phyloP scores from a whole-genome alignment of 2,113 vertebrate species.

The Xenus cinereus region DNA sequence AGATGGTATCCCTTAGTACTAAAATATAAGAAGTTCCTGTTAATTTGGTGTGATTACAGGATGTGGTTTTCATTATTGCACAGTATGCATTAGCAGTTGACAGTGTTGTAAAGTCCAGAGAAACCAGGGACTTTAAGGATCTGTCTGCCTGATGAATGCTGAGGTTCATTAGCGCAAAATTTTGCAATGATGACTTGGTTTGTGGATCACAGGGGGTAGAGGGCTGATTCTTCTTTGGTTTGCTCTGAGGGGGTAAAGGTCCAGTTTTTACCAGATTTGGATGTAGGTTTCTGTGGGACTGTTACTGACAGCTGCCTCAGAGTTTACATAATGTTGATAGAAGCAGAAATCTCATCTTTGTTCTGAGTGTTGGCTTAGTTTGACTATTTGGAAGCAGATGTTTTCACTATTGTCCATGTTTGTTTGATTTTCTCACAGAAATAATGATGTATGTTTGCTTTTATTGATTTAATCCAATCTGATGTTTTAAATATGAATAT shows the following conservation, averaged over 20 bases:
- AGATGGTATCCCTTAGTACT: neutral
- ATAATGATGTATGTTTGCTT: neutral
- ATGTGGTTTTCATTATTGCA: neutral
- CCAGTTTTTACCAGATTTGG: neutral
- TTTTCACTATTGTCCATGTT: neutral
- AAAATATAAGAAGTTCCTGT: neutral
- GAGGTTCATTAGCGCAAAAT: accelerated
- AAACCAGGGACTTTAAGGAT: neutral
- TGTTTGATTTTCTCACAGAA: neutral
- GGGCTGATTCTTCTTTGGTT: neutral
- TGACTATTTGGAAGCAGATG: neutral
- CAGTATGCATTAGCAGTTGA: neutral
- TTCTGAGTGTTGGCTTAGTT: neutral
- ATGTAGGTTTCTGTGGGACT: neutral
- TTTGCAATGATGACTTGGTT: neutral
- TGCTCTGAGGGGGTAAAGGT: neutral
- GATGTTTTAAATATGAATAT: neutral
- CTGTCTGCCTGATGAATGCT: neutral
- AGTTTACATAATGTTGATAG: neutral
- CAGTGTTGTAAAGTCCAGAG: neutral
- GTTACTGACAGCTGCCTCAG: neutral
- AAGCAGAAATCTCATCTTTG: neutral
- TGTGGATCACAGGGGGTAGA: neutral
- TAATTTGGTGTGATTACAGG: neutral
- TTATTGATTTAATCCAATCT: neutral